Percentiles rank a stretch among this genome's conserved stretches.
These are phyloP conservation scores for Latrodectus hesperus DNA, from an alignment of 2,888 invertebrate genomes.

Conservation along the genomic window DNA sequence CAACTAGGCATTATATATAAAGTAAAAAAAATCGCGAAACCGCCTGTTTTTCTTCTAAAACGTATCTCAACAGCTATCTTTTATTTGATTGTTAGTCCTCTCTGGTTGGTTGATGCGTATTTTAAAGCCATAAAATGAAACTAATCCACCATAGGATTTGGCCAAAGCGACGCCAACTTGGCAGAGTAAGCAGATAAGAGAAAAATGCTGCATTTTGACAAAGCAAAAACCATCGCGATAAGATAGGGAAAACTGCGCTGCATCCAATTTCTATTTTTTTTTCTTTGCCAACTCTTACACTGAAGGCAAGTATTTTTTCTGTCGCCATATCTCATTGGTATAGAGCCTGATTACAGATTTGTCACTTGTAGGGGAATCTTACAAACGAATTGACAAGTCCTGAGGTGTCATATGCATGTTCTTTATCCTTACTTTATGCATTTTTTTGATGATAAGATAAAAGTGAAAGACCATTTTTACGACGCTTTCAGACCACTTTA, in stretches of 20 bases:
- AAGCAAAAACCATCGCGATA: constrained; percentile 19
- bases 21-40: no score
- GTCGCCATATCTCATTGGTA: constrained; percentile 25
- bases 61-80: background rate
- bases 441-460: constrained; percentile 1
- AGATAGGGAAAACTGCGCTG: background rate
- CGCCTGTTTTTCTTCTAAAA: background rate
- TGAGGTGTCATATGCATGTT: constrained; percentile 23
- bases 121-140: constrained; percentile 2
- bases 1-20: no score
- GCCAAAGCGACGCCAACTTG: constrained; percentile 25
- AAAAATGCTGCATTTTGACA: constrained; percentile 27
- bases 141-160: background rate
- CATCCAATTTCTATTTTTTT: constrained; percentile 21
- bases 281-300: background rate
- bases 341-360: constrained; percentile 11
- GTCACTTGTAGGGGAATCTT: constrained; percentile 14
- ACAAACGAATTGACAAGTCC: constrained; percentile 18
- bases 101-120: background rate
- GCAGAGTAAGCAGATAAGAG: constrained; percentile 16
- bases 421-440: constrained; percentile 12
- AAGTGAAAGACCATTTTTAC: background rate
- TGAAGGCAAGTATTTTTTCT: background rate
- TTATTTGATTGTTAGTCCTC: background rate
- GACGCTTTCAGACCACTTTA: constrained; percentile 2